These are phyloP conservation scores for Tenualosa thibaudeaui DNA, from an alignment of 2,797 vertebrate genomes.

Conservation along the genomic window DNA sequence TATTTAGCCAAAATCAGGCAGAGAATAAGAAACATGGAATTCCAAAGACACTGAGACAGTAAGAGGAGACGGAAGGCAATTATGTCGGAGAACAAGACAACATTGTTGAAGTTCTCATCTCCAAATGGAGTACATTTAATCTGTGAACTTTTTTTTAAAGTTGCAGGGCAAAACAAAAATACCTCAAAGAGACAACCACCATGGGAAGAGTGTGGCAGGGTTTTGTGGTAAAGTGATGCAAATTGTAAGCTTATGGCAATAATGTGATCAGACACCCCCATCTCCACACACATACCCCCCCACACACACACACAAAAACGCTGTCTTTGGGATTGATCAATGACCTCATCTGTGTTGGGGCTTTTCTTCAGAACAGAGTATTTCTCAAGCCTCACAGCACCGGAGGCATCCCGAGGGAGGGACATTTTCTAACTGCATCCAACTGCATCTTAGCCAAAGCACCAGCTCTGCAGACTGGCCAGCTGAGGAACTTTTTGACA, in stretches of 20 bases:
- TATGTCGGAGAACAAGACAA: not conserved
- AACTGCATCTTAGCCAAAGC: not conserved
- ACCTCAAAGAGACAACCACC: not conserved
- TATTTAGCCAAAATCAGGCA: slow-evolving; percentile 12
- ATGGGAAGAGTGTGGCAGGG: not conserved
- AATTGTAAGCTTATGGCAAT: not conserved
- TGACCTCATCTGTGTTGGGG: slow-evolving; percentile 30
- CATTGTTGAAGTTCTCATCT: not conserved
- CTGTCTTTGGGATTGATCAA: slow-evolving; percentile 28
- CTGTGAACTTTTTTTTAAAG: not conserved
- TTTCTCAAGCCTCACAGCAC: slow-evolving; percentile 33
- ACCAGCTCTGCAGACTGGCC: not conserved
- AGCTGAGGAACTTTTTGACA: not conserved
- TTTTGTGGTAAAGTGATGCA: not conserved
- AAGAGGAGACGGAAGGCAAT: not conserved
- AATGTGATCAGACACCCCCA: not conserved
- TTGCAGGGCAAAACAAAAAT: not conserved
- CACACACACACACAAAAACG: not conserved
- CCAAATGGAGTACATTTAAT: not conserved
- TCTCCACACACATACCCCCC: not conserved
- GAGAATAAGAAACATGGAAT: not conserved
- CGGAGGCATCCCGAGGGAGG: slow-evolving; percentile 26
- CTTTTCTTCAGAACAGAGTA: slow-evolving; percentile 24
- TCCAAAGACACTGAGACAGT: not conserved
- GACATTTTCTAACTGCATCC: slow-evolving; percentile 34